Base-by-base conservation (phyloP, 2,797 vertebrate genomes). In the Thamnophis elegans region DNA sequence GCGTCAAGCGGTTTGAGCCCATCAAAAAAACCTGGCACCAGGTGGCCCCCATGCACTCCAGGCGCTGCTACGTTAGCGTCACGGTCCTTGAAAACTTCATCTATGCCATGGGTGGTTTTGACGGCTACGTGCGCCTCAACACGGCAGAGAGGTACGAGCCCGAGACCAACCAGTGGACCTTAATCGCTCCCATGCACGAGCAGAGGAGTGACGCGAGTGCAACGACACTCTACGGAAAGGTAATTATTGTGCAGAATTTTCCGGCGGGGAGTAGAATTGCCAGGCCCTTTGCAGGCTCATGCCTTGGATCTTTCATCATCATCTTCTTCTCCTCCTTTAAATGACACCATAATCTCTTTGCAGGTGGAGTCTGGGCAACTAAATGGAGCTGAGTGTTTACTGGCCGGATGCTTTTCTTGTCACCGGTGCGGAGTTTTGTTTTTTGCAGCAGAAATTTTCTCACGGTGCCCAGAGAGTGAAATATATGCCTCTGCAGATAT, bases 71-170 rank as follows among this genome's bases (percentile, higher is more conserved):
- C 0, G 97, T 98, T 47, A 98, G 98, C 0, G 98, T 98, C 10
- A 94, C 98, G 0, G 96, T 98, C 16, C 96, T 98, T 60, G 93
- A 98, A 0, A 96, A 97, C 13, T 97, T 94, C 92, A 98, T 99
- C 93, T 99, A 98, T 0, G 98, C 98, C 92, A 97, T 99, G 96
- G 99, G 98, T 28, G 98, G 98, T 14, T 98, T 95, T 14, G 97
- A 98, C 0, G 98, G 98, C 18, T 94, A 97, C 0, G 32, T 8
- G 12, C 95, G 97, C 6, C 97, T 98, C 86, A 98, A 95, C 94
- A 98, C 98, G 0, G 98, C 98, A 0, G 98, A 99, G 62, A 93
- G 96, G 1, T 98, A 98, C 0, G 95, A 97, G 28, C 98, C 98
- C 0, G 97, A 98, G 89, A 98, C 96, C 60, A 99, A 99, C 94